Evolutionary conservation across 2,888 invertebrate species (phyloP).

Genomic region (Notodonta ziczac): DNA sequence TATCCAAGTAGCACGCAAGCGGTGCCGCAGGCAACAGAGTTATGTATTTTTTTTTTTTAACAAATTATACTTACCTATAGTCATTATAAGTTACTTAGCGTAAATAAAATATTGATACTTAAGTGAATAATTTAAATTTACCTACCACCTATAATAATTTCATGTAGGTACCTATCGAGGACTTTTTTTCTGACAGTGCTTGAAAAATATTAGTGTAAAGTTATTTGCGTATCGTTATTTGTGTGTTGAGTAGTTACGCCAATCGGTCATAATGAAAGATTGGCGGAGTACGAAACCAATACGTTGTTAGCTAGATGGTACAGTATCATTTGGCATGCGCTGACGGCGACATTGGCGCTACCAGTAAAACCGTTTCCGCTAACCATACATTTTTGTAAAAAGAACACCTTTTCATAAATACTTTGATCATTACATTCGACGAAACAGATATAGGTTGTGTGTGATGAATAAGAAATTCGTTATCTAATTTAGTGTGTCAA

Average conservation of each 20-base stretch:
- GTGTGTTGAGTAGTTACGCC: conserved; percentile 18
- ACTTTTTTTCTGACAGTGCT: background rate
- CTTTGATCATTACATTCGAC: background rate
- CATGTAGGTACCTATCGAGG: no score
- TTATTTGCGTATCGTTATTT: conserved; percentile 12
- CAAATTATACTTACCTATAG: no score
- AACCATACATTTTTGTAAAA: background rate
- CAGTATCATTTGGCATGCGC: conserved; percentile 23
- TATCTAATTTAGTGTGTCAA: no score
- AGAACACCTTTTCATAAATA: background rate
- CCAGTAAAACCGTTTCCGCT: background rate
- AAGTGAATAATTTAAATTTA: no score
- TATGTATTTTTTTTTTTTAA: no score
- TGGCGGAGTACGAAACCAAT: no score
- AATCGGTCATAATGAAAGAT: conserved; percentile 12
- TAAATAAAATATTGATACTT: no score
- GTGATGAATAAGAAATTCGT: background rate
- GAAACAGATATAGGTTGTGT: background rate
- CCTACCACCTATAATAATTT: no score
- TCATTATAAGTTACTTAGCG: no score
- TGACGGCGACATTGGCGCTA: background rate
- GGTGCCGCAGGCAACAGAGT: no score
- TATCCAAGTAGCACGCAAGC: no score
- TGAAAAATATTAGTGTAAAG: conserved; percentile 1
- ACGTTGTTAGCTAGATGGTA: conserved; percentile 25